Evolutionary conservation across 2,797 vertebrate genomes (phyloP).

Genomic region (Falco berigora): DNA sequence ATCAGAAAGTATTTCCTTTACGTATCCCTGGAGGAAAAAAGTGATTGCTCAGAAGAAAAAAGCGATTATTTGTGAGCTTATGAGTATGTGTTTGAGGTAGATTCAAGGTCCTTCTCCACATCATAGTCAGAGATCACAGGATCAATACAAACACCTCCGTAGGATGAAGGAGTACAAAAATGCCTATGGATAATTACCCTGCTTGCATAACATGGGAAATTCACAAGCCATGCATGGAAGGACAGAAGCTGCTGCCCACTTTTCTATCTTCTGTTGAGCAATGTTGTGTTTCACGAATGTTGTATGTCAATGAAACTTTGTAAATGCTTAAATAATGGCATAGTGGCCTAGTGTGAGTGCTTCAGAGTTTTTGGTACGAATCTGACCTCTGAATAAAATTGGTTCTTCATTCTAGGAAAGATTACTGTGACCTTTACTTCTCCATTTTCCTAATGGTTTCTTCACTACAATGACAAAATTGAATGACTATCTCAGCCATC

Average conservation of each 20-base stretch:
- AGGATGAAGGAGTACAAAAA: background rate
- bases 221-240: accelerated
- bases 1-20: background rate
- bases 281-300: background rate
- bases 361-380: background rate
- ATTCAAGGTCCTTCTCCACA: background rate
- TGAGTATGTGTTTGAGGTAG: background rate
- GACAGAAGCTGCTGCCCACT: background rate
- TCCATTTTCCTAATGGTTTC: constrained; percentile 67
- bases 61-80: background rate
- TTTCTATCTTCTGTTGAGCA: background rate
- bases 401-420: background rate
- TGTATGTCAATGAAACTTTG: background rate
- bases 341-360: background rate
- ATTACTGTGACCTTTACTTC: constrained; percentile 28
- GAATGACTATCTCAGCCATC: constrained; percentile 49
- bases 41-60: background rate
- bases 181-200: background rate
- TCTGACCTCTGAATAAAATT: constrained; percentile 50
- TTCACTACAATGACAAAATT: constrained; percentile 47
- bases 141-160: background rate
- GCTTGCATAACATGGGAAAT: background rate
- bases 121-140: background rate
- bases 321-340: background rate
- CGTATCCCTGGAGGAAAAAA: background rate